Evolutionary conservation across 2,797 vertebrate species (phyloP).

Genomic region (Amblyraja radiata): DNA sequence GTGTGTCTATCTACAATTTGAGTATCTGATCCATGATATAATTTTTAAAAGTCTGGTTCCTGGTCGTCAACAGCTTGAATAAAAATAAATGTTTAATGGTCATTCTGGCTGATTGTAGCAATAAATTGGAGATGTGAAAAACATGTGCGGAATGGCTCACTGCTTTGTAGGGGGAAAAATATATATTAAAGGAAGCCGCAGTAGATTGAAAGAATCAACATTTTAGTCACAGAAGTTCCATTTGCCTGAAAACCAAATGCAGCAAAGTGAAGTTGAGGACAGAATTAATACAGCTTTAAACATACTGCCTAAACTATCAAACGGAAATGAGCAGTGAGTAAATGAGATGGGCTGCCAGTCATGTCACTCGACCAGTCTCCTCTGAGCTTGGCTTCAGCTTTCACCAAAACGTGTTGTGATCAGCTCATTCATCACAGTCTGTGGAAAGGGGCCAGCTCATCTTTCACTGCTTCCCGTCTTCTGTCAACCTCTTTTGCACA

Average conservation of each 20-base stretch:
- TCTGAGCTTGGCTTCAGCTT: constrained; percentile 48
- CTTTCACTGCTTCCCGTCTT: constrained; percentile 49
- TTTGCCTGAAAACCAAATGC: constrained; percentile 44
- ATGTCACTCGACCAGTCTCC: constrained; percentile 54
- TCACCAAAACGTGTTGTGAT: constrained; percentile 57
- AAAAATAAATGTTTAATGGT: neutral
- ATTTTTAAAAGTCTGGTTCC: neutral
- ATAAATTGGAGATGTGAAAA: neutral
- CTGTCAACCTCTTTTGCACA: constrained; percentile 42
- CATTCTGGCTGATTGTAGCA: neutral
- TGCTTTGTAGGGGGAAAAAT: neutral
- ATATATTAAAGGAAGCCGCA: neutral
- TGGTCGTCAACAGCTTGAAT: no score
- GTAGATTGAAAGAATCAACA: neutral
- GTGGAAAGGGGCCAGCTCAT: constrained; percentile 46
- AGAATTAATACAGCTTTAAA: constrained; percentile 41
- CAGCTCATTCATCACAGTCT: constrained; percentile 61
- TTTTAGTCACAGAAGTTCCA: constrained; percentile 27
- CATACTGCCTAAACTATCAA: constrained; percentile 47
- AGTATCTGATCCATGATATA: neutral
- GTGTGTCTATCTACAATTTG: no score
- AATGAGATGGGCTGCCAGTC: constrained; percentile 50
- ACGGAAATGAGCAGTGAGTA: constrained; percentile 46
- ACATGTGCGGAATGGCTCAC: neutral
- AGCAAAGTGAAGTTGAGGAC: constrained; percentile 36